A percentile compares a stretch with the other conserved stretches of the same genome.
phyloP scores from a whole-genome alignment of 2,888 invertebrate genomes.

The Drosophila multiciliata region DNA sequence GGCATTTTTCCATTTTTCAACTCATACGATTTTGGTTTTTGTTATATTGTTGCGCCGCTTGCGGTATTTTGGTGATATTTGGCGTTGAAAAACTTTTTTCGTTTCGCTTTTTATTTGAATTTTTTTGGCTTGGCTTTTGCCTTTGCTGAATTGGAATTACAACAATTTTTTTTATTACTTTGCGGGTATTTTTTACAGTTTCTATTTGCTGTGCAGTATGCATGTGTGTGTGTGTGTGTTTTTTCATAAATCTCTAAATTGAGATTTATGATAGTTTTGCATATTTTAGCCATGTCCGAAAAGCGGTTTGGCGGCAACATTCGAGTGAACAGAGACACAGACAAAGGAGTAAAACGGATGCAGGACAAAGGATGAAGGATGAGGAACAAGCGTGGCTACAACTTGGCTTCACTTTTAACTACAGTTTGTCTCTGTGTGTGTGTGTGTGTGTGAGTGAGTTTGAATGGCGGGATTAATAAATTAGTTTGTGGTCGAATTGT shows the following conservation, averaged over 20 bases:
- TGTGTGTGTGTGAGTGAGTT: slow-evolving; percentile 22
- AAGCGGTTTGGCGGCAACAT: slow-evolving; percentile 64
- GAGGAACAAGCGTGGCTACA: slow-evolving; percentile 39
- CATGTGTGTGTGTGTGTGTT: slow-evolving; percentile 20
- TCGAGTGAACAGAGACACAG: slow-evolving; percentile 14
- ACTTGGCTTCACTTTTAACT: slow-evolving; percentile 58
- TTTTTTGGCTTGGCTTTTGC: slow-evolving; percentile 35
- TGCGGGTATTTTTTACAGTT: slow-evolving; percentile 41
- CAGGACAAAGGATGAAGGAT: slow-evolving; percentile 19
- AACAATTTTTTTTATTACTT: slow-evolving; percentile 74
- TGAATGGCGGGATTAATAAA: slow-evolving; percentile 70
- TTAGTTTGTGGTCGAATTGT: slow-evolving; percentile 79
- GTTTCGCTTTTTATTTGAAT: slow-evolving; percentile 28
- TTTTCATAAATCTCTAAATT: slow-evolving; percentile 82
- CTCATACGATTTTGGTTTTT: slow-evolving; percentile 50
- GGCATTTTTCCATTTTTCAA: slow-evolving; percentile 1
- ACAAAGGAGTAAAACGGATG: slow-evolving; percentile 23
- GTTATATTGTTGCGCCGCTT: slow-evolving; percentile 70
- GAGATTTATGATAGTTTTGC: slow-evolving; percentile 80
- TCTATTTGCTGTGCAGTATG: slow-evolving; percentile 13
- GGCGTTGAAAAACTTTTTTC: slow-evolving; percentile 68
- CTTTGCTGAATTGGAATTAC: slow-evolving; percentile 74
- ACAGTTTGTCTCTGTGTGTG: not conserved
- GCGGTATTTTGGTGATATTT: slow-evolving; percentile 75
- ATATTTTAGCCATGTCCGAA: slow-evolving; percentile 78